Percentiles rank a stretch among this genome's conserved stretches.
These are phyloP conservation scores for Eremobia ochroleuca DNA, from an alignment of 2,888 invertebrate genomes.

Conservation along the genomic window DNA sequence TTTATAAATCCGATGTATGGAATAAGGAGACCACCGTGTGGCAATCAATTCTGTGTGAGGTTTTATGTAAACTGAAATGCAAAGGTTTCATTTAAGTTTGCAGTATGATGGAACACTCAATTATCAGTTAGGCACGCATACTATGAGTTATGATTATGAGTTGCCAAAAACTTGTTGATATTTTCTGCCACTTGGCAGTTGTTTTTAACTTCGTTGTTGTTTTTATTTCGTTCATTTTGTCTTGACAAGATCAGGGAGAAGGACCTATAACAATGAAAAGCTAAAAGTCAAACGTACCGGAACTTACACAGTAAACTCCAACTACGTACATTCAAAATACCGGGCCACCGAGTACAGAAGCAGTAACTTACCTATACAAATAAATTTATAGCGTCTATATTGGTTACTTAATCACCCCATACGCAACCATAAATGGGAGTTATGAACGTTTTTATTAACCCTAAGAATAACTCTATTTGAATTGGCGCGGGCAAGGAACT, in stretches of 20 bases:
- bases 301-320: background rate
- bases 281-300: background rate
- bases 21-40: background rate
- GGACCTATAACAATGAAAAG: background rate
- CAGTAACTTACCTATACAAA: constrained; percentile 55
- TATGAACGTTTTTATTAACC: constrained; percentile 73
- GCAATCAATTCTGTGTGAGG: constrained; percentile 7
- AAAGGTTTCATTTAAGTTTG: constrained; percentile 1
- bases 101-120: background rate
- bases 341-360: constrained; percentile 20
- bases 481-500: constrained; percentile 65
- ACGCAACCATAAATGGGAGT: constrained; percentile 69
- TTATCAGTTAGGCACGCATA: background rate
- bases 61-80: constrained; percentile 19
- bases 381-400: constrained; percentile 64
- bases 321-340: constrained; percentile 15
- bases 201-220: background rate
- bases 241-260: background rate
- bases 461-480: constrained; percentile 68
- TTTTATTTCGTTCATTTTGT: background rate
- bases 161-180: background rate
- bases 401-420: constrained; percentile 64
- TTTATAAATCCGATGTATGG: constrained; percentile 9
- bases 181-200: background rate
- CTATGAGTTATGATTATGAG: background rate